These are phyloP conservation scores for Cheilosia grossa DNA, from an alignment of 2,888 invertebrate species.

Conservation along the genomic window DNA sequence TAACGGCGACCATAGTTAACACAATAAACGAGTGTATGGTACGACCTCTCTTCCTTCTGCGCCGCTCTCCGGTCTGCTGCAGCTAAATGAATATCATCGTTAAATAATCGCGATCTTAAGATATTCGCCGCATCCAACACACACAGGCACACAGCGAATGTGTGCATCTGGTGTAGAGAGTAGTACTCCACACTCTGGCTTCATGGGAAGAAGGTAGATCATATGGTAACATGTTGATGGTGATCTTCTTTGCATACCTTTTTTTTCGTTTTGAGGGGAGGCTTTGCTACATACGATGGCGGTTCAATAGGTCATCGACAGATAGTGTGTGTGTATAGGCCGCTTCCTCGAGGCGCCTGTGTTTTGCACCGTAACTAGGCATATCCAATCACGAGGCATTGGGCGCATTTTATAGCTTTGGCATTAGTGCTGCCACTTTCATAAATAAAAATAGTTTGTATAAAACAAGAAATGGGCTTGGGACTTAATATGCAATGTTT, in stretches of 20 bases:
- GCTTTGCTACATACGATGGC: constrained; percentile 48
- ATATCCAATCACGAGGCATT: constrained; percentile 59
- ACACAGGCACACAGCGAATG: neutral
- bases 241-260: constrained; percentile 71
- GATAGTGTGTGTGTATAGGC: constrained; percentile 58
- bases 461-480: no score
- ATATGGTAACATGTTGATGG: constrained; percentile 50
- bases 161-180: constrained; percentile 26
- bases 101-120: constrained; percentile 70
- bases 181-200: constrained; percentile 4
- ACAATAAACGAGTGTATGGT: constrained; percentile 70
- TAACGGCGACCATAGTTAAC: constrained; percentile 62
- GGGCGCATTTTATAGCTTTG: constrained; percentile 17
- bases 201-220: constrained; percentile 63
- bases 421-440: constrained; percentile 36
- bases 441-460: neutral
- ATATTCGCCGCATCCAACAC: constrained; percentile 57
- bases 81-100: constrained; percentile 73
- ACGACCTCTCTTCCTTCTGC: constrained; percentile 43
- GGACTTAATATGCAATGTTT: no score
- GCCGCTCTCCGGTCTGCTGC: constrained; percentile 22
- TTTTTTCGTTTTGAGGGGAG: constrained; percentile 45
- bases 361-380: constrained; percentile 58
- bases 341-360: constrained; percentile 72
- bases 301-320: constrained; percentile 72